These are phyloP conservation scores for Cephus pygmeus DNA, from an alignment of 2,888 invertebrate genomes.

Conservation along the genomic window DNA sequence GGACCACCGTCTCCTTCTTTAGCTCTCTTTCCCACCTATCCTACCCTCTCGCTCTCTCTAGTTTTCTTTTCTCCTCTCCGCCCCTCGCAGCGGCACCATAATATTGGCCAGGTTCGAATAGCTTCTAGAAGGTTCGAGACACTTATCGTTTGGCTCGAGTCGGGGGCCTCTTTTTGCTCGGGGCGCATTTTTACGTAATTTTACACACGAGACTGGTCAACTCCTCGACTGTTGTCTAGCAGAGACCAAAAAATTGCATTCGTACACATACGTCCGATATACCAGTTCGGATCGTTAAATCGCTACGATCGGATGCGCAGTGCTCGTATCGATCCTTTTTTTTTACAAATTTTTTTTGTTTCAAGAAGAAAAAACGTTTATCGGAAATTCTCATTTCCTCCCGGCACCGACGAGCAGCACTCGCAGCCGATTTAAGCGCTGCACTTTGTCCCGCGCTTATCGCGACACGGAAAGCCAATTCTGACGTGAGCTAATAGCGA, in stretches of 20 bases:
- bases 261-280: background rate
- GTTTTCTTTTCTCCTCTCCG: slow-evolving; percentile 15
- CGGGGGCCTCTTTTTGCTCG: background rate
- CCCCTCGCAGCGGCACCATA: background rate
- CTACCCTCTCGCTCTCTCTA: slow-evolving; percentile 22
- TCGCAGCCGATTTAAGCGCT: slow-evolving; percentile 20
- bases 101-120: background rate
- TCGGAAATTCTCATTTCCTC: background rate
- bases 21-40: slow-evolving; percentile 20
- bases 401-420: background rate
- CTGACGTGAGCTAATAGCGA: slow-evolving; percentile 47
- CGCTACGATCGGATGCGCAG: no score
- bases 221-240: background rate
- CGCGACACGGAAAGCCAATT: slow-evolving; percentile 46
- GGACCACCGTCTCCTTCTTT: slow-evolving; percentile 35
- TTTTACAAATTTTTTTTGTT: background rate
- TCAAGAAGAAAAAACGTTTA: background rate
- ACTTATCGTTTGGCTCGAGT: background rate
- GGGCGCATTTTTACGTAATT: background rate
- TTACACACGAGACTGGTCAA: background rate
- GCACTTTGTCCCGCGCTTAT: slow-evolving; percentile 39
- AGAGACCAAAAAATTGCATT: no score
- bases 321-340: background rate
- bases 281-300: no score
- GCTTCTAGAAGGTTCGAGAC: background rate